Conservation (phyloP, 1,140 invertebrate genomes). For the Goniozus legneri region DNA sequence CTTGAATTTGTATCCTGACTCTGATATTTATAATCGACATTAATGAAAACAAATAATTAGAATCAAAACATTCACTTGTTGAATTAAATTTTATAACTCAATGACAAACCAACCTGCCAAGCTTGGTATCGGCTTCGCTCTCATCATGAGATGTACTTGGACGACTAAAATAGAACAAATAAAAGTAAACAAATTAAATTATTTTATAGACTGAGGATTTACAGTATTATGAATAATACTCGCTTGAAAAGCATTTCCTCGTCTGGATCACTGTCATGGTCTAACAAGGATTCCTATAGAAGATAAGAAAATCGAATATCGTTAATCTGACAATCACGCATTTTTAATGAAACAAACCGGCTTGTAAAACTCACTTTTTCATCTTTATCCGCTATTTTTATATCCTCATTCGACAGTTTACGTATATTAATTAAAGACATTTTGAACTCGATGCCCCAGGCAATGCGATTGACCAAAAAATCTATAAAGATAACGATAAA, state of each 20-base stretch:
- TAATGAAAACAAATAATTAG: conserved; percentile 2
- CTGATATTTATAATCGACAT: conserved; percentile 34
- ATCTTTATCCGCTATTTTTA: conserved; percentile 31
- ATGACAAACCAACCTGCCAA: conserved; percentile 30
- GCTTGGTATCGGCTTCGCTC: conserved; percentile 34
- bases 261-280: conserved; percentile 45
- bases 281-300: conserved; percentile 39
- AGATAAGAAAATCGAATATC: too few relatives aligned
- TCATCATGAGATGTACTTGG: conserved; percentile 32
- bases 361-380: conserved; percentile 36
- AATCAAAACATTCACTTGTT: background rate
- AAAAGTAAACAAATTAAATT: background rate
- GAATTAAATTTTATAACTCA: conserved; percentile 1
- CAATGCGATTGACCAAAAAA: too few relatives aligned
- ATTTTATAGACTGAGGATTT: background rate
- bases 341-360: background rate
- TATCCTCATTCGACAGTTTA: conserved; percentile 34
- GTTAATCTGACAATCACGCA: background rate
- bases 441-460: too few relatives aligned
- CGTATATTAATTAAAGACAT: conserved; percentile 25
- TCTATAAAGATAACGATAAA: too few relatives aligned
- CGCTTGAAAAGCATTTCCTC: conserved; percentile 44
- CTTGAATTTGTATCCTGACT: conserved; percentile 56
- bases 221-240: conserved; percentile 15
- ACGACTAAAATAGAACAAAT: conserved; percentile 22